These are phyloP conservation scores for Cerastis rubricosa DNA, from an alignment of 2,888 invertebrate species.

Conservation along the genomic window DNA sequence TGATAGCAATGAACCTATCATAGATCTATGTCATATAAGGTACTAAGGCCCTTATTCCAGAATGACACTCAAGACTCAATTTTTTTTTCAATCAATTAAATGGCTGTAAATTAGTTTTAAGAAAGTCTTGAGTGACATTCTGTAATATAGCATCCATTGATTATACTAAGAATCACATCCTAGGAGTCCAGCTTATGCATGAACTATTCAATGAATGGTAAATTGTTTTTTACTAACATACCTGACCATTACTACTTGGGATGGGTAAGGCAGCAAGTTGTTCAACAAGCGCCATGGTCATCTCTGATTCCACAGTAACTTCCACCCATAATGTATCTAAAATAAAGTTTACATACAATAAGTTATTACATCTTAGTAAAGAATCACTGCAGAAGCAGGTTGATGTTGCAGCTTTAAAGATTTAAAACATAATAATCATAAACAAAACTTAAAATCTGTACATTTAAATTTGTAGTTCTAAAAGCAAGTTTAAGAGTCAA, in stretches of 20 bases:
- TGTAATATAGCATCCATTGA: neutral
- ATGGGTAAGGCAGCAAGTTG: conserved; percentile 91
- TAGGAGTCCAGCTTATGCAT: neutral
- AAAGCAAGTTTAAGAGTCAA: neutral
- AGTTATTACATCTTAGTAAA: neutral
- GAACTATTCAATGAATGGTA: neutral
- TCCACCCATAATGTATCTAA: conserved; percentile 96
- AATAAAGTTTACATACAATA: conserved; percentile 64
- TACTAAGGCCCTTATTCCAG: neutral
- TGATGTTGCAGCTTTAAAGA: neutral
- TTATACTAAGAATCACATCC: neutral
- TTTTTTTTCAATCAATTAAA: neutral
- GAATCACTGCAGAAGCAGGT: neutral
- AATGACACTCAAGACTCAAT: neutral
- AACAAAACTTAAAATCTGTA: neutral
- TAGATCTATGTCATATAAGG: neutral
- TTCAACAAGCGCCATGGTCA: conserved; percentile 95
- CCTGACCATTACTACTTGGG: conserved; percentile 86
- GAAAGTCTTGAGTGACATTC: neutral
- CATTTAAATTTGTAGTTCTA: neutral
- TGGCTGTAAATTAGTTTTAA: neutral
- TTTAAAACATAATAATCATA: conserved; percentile 5
- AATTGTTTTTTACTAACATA: conserved; percentile 54
- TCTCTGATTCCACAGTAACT: conserved; percentile 95
- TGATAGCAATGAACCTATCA: neutral